phyloP scores from a whole-genome alignment of 1,140 invertebrate species.

The Acromyrmex heyeri region DNA sequence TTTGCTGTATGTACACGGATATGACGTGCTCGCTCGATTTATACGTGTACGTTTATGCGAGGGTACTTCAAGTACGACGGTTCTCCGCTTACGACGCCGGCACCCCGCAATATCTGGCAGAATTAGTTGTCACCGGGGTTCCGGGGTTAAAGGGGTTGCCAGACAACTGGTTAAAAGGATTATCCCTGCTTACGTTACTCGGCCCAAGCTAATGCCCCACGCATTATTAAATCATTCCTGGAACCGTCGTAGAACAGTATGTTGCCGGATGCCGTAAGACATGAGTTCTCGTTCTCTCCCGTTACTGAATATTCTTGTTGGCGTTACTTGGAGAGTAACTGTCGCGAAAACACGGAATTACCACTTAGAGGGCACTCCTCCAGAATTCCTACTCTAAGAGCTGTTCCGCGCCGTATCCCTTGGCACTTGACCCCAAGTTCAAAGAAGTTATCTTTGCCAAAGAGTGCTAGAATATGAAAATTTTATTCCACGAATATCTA shows the following conservation, averaged over 20 bases:
- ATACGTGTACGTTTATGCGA: conserved; percentile 9
- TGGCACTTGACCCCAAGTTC: conserved; percentile 41
- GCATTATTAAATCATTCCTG: conserved; percentile 84
- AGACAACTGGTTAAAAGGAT: conserved; percentile 85
- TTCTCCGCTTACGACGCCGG: conserved; percentile 43
- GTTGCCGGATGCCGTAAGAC: conserved; percentile 62
- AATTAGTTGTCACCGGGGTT: conserved; percentile 83
- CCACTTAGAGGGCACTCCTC: conserved; percentile 53
- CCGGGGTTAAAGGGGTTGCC: conserved; percentile 82
- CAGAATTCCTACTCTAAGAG: conserved; percentile 2
- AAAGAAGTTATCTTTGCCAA: conserved; percentile 49
- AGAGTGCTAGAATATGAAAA: not conserved
- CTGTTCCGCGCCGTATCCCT: conserved; percentile 10
- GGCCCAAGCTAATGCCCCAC: conserved; percentile 79
- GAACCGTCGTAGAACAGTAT: conserved; percentile 63
- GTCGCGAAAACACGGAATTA: conserved; percentile 64
- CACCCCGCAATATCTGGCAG: conserved; percentile 78
- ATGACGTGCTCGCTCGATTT: conserved; percentile 19
- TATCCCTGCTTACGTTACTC: conserved; percentile 81
- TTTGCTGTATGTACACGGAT: not conserved
- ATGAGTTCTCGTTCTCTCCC: conserved; percentile 33
- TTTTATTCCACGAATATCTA: not conserved
- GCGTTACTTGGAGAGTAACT: conserved; percentile 38
- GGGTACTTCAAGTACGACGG: conserved; percentile 14
- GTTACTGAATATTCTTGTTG: conserved; percentile 41